Percentiles rank a stretch among this genome's conserved stretches.
Evolutionary conservation across 2,888 invertebrate genomes (phyloP).

Genomic region (Rhabditoides inermis): DNA sequence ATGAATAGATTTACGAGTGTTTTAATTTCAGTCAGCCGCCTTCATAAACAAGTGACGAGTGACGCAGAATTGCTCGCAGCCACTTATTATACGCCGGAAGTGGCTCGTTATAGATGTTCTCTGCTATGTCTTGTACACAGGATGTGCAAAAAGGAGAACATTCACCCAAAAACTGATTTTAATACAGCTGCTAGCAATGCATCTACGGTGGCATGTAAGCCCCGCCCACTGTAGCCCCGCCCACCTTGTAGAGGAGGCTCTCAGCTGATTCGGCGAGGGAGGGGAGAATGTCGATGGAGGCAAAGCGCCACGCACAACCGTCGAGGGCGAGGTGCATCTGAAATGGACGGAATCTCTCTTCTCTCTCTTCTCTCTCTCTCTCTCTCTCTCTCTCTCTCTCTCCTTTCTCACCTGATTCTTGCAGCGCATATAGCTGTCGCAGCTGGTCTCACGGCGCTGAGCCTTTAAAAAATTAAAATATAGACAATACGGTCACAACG

Average conservation of each 20-base stretch:
- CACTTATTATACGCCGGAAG: neutral
- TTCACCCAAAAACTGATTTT: neutral
- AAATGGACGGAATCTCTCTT: neutral
- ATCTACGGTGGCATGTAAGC: too few relatives aligned
- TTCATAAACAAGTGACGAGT: neutral
- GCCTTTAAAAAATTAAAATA: too few relatives aligned
- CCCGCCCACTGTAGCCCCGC: too few relatives aligned
- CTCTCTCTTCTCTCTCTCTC: neutral
- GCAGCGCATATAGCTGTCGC: slow-evolving; percentile 36
- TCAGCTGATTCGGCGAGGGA: slow-evolving; percentile 33
- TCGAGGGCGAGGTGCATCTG: slow-evolving; percentile 38
- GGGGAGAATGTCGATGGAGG: slow-evolving; percentile 21
- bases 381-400: neutral
- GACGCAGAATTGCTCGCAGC: neutral
- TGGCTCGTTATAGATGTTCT: too few relatives aligned
- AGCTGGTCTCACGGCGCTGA: slow-evolving; percentile 35
- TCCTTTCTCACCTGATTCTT: slow-evolving; percentile 15
- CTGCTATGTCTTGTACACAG: too few relatives aligned
- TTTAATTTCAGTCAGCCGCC: neutral
- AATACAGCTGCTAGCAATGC: too few relatives aligned
- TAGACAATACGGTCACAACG: too few relatives aligned
- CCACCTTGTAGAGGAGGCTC: slow-evolving; percentile 30
- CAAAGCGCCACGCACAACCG: slow-evolving; percentile 33
- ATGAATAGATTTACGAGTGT: too few relatives aligned
- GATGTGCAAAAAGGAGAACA: too few relatives aligned